A percentile compares a stretch with the other conserved stretches of the same genome.
phyloP scores from a whole-genome alignment of 1,140 invertebrate genomes.

The Drosophila gunungcola region DNA sequence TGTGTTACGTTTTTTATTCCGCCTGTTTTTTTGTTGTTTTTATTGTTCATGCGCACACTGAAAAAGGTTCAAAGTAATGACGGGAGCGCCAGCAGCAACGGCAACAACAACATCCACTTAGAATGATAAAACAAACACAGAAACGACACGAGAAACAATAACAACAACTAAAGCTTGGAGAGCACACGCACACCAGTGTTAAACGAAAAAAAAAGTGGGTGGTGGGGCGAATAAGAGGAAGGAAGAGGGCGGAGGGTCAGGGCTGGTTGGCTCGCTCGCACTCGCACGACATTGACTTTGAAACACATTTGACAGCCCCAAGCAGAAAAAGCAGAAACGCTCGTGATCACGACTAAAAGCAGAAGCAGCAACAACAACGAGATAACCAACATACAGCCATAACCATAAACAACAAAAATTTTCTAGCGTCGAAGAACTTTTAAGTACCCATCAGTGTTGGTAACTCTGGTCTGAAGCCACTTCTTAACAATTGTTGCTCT shows the following conservation, averaged over 20 bases:
- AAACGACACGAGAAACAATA: constrained; percentile 17
- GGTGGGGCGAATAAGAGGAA: constrained; percentile 3
- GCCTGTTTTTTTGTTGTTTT: constrained; percentile 24
- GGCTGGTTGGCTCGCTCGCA: constrained; percentile 42
- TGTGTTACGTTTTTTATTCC: constrained; percentile 48
- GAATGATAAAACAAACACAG: constrained; percentile 70
- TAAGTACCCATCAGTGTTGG: constrained; percentile 11
- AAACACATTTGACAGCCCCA: constrained; percentile 71
- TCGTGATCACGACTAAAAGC: constrained; percentile 45
- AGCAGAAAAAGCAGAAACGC: constrained; percentile 13
- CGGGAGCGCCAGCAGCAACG: constrained; percentile 62
- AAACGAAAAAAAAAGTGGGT: constrained; percentile 30
- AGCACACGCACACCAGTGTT: constrained; percentile 37
- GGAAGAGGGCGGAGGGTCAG: constrained; percentile 10
- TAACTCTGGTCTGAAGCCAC: not conserved
- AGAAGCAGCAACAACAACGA: constrained; percentile 15
- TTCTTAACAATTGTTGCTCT: too few species aligned
- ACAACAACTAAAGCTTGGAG: constrained; percentile 23
- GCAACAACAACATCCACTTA: constrained; percentile 56
- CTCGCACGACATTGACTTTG: constrained; percentile 67
- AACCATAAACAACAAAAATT: constrained; percentile 9
- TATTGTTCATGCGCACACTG: constrained; percentile 53
- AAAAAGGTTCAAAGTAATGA: constrained; percentile 77
- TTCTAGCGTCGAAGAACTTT: constrained; percentile 6
- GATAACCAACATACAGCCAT: constrained; percentile 24